Evolutionary conservation across 2,797 vertebrate genomes (phyloP).

Genomic region (Pristis pectinata): DNA sequence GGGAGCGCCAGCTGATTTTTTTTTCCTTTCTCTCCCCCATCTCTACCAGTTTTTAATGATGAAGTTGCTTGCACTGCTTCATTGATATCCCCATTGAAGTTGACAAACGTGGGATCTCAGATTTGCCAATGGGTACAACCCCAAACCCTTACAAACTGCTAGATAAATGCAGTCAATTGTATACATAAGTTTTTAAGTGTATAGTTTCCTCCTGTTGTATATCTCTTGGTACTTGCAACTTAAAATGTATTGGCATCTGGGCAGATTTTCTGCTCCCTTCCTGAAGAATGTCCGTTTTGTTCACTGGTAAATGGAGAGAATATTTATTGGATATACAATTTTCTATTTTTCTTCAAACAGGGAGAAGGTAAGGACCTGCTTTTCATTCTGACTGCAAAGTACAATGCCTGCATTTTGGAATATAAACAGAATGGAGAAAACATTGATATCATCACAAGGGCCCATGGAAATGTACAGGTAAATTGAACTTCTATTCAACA

Average conservation of each 20-base stretch:
- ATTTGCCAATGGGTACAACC: background rate
- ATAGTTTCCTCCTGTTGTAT: background rate
- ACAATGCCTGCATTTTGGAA: constrained; percentile 95
- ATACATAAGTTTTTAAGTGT: background rate
- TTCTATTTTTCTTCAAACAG: constrained; percentile 50
- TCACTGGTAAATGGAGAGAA: background rate
- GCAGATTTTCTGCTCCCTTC: background rate
- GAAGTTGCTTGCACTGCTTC: too few relatives aligned
- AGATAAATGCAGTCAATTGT: background rate
- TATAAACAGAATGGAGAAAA: constrained; percentile 95
- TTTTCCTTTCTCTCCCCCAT: background rate
- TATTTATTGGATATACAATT: background rate
- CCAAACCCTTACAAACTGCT: background rate
- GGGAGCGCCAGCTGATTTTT: background rate
- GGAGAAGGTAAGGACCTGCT: constrained; percentile 93
- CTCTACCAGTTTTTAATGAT: background rate
- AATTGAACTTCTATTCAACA: constrained; percentile 33
- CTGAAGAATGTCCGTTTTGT: background rate
- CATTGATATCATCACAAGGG: constrained; percentile 94
- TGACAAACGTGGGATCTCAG: background rate
- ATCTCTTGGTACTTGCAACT: background rate
- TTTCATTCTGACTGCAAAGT: constrained; percentile 95
- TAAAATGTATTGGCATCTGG: background rate
- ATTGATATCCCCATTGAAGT: background rate
- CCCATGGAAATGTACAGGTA: constrained; percentile 96